phyloP scores from a whole-genome alignment of 2,797 vertebrate genomes.

The Alca torda region DNA sequence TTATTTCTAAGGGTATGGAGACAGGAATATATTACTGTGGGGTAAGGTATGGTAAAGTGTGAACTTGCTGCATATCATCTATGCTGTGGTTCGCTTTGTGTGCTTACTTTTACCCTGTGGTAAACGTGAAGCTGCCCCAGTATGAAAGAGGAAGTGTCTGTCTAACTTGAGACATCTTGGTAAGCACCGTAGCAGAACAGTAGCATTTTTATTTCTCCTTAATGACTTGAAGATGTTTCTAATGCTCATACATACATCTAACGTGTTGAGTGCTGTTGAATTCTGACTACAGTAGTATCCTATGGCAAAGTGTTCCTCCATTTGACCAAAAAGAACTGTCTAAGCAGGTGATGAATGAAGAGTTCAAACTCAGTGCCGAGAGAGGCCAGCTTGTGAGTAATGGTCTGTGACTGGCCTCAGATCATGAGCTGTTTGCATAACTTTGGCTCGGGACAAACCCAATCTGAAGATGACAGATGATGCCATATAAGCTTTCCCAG shows the following conservation, averaged over 20 bases:
- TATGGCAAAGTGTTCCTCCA: background rate
- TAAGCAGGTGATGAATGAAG: background rate
- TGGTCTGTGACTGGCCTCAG: conserved; percentile 24
- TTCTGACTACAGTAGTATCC: background rate
- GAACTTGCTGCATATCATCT: background rate
- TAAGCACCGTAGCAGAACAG: background rate
- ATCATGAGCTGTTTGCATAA: conserved; percentile 44
- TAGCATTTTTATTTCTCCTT: background rate
- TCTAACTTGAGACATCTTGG: background rate
- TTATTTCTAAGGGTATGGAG: background rate
- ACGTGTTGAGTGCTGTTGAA: background rate
- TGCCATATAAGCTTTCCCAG: conserved; percentile 5
- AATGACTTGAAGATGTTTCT: background rate
- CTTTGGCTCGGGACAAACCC: background rate
- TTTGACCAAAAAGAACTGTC: background rate
- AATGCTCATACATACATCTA: background rate
- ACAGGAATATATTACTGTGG: background rate
- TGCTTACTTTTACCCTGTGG: background rate
- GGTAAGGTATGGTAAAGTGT: background rate
- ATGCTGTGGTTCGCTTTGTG: background rate
- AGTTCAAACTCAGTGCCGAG: background rate
- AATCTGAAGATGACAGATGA: background rate
- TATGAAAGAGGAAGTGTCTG: background rate
- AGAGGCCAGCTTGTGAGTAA: conserved; percentile 30
- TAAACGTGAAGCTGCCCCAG: background rate